These are phyloP conservation scores for Mythimna loreyi DNA, from an alignment of 2,888 invertebrate species.

Conservation along the genomic window DNA sequence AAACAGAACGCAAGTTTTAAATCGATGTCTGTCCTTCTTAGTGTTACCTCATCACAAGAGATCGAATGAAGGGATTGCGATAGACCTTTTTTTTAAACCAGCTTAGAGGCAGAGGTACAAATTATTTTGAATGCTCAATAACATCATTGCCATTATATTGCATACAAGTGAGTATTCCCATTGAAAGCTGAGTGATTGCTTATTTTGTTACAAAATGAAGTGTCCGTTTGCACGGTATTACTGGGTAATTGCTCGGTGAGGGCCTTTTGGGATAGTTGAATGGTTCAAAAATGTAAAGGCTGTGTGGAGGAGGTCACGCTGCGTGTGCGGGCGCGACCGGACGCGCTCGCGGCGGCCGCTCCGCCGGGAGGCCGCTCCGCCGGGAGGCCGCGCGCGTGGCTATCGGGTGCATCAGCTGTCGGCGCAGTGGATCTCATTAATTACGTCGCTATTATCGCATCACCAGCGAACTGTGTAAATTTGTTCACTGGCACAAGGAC, in stretches of 20 bases:
- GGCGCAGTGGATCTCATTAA: slow-evolving; percentile 6
- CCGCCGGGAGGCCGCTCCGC: too few species aligned
- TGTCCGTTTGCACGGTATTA: too few species aligned
- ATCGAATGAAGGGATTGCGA: background rate
- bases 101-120: background rate
- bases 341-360: background rate
- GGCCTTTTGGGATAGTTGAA: background rate
- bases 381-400: background rate
- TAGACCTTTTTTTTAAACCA: slow-evolving; percentile 12
- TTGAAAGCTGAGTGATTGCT: background rate
- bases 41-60: background rate
- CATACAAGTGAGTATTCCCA: background rate
- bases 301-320: too few species aligned
- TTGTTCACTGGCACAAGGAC: slow-evolving; percentile 3
- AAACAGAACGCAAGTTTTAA: background rate
- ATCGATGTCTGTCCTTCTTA: background rate
- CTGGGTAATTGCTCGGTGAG: too few species aligned
- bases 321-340: background rate
- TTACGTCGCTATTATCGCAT: slow-evolving; percentile 22
- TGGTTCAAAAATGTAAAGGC: too few species aligned
- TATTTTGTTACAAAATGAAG: background rate
- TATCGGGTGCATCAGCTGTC: slow-evolving; percentile 1
- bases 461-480: slow-evolving; percentile 8
- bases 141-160: background rate
- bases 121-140: background rate